A percentile compares a stretch with the other conserved stretches of the same genome.
Conservation (phyloP, 1,140 invertebrate species). For the Rhyacophila brunnea region DNA sequence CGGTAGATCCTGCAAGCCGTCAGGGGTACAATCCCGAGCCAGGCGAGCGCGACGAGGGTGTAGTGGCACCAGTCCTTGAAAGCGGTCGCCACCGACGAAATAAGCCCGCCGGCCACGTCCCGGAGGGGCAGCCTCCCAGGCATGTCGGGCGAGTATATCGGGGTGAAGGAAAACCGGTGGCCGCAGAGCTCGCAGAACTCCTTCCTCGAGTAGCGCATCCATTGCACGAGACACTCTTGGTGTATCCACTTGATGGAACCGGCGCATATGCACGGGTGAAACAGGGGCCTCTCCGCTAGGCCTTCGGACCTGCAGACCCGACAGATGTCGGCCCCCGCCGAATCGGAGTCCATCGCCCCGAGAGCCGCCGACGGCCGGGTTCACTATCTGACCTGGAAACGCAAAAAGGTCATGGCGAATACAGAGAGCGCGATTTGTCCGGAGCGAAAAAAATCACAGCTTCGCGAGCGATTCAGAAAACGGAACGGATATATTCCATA, state of each 20-base stretch:
- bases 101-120: conserved; percentile 85
- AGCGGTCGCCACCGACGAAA: conserved; percentile 86
- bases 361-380: conserved; percentile 2
- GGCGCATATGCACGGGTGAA: conserved; percentile 98
- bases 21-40: conserved; percentile 95
- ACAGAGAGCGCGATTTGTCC: not conserved
- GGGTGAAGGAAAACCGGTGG: conserved; percentile 96
- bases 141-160: conserved; percentile 99
- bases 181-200: conserved; percentile 99
- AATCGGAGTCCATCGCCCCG: conserved; percentile 18
- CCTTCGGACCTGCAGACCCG: conserved; percentile 96
- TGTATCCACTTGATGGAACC: conserved; percentile 99
- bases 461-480: too few species aligned
- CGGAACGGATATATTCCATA: too few species aligned
- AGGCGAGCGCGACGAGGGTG: conserved; percentile 90
- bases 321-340: conserved; percentile 78
- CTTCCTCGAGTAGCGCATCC: conserved; percentile 94
- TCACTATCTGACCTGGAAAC: conserved; percentile 18
- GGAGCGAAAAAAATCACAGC: too few species aligned
- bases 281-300: conserved; percentile 74
- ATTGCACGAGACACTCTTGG: conserved; percentile 87
- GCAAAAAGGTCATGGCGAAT: conserved; percentile 4
- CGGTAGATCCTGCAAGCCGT: conserved; percentile 96
- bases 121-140: conserved; percentile 89
- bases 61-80: conserved; percentile 97